Percentiles rank a stretch among this genome's conserved stretches.
Conservation (phyloP, 2,113 vertebrate species). For the Muscicapa adusta region DNA sequence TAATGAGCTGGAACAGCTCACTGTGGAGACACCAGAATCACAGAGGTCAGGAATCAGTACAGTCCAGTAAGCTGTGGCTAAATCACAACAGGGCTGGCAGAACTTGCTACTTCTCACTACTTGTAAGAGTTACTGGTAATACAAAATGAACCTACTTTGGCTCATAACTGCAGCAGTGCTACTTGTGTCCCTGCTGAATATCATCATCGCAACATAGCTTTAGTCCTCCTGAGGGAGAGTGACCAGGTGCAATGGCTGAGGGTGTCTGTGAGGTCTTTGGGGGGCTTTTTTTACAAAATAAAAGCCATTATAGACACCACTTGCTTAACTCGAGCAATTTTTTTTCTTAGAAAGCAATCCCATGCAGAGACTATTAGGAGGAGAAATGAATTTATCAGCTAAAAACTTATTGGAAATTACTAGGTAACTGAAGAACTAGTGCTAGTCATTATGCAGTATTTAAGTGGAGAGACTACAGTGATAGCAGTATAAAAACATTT, state of each 20-base stretch:
- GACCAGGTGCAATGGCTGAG: not conserved
- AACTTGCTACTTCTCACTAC: not conserved
- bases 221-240: not conserved
- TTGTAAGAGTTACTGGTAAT: not conserved
- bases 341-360: not conserved
- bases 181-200: not conserved
- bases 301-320: not conserved
- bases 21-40: not conserved
- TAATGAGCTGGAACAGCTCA: not conserved
- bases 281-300: not conserved
- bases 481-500: not conserved
- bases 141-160: not conserved
- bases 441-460: not conserved
- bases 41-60: not conserved
- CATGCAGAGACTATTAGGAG: not conserved
- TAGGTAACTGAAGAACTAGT: not conserved
- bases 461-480: not conserved
- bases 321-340: not conserved
- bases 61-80: not conserved
- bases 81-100: not conserved
- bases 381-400: not conserved
- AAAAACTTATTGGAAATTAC: not conserved
- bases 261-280: no score
- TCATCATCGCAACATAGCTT: not conserved
- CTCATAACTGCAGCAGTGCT: not conserved